phyloP scores from a whole-genome alignment of 2,888 invertebrate genomes.

The Apamea anceps region DNA sequence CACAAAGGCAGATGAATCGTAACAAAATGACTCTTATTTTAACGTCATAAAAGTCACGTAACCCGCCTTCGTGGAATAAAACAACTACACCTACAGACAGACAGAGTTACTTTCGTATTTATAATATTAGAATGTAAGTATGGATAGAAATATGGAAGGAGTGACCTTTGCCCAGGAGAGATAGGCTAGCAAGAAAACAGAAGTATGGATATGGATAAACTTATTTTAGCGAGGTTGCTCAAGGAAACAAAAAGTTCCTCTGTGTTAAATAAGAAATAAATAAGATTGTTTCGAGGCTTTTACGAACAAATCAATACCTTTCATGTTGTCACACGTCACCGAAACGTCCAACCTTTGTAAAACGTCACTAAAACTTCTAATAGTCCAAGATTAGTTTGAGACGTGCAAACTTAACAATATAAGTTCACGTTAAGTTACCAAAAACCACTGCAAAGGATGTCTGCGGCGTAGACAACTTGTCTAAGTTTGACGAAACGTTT shows the following conservation, averaged over 20 bases:
- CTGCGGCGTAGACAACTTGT: constrained; percentile 59
- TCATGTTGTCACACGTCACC: constrained; percentile 5
- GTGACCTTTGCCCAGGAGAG: no score
- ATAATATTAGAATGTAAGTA: not conserved
- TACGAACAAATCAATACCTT: constrained; percentile 3
- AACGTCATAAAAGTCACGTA: no score
- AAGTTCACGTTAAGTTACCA: constrained; percentile 56
- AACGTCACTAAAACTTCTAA: constrained; percentile 52
- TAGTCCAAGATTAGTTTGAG: constrained; percentile 54
- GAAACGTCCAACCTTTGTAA: constrained; percentile 41
- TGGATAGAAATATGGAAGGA: no score
- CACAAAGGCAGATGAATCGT: no score
- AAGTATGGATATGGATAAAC: not conserved
- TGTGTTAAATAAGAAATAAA: not conserved
- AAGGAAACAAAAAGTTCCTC: not conserved
- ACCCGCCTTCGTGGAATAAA: no score
- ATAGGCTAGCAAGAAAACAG: not conserved
- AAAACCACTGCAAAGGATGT: constrained; percentile 63
- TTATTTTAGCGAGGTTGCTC: not conserved
- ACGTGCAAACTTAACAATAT: constrained; percentile 56
- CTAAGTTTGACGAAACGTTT: constrained; percentile 48
- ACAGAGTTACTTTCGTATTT: not conserved
- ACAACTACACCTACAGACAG: not conserved
- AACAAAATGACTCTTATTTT: no score
- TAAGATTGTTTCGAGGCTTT: not conserved